A percentile compares a stretch with the other conserved stretches of the same genome.
phyloP scores from a whole-genome alignment of 92 coral and sea anemone species.

The Siderastrea radians region DNA sequence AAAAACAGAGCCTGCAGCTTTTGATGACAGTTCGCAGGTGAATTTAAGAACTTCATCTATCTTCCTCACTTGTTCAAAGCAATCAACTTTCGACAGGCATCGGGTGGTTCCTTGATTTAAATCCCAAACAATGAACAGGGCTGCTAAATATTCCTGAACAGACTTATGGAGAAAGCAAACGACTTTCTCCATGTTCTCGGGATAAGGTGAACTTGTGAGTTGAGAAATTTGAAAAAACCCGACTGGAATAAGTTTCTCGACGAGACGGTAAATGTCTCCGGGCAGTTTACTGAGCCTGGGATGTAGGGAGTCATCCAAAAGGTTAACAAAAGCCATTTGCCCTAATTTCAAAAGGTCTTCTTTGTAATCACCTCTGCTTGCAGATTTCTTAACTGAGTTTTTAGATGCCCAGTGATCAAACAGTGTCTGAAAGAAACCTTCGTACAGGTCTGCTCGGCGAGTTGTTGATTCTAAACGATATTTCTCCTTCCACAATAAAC shows the following conservation, averaged over 20 bases:
- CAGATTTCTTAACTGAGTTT: neutral
- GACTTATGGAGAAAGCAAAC: constrained; percentile 27
- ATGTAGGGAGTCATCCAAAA: neutral
- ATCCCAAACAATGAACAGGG: constrained; percentile 1
- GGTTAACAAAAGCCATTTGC: constrained; percentile 5
- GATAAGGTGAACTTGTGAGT: neutral
- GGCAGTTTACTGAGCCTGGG: neutral
- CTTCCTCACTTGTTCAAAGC: neutral
- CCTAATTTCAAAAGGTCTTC: neutral
- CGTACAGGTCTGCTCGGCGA: neutral
- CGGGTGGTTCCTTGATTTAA: neutral
- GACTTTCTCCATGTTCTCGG: neutral
- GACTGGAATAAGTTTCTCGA: neutral
- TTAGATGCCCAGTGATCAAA: constrained; percentile 1
- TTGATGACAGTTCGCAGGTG: neutral
- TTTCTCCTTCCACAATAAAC: constrained; percentile 31
- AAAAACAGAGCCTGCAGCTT: neutral
- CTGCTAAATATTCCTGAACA: constrained; percentile 22
- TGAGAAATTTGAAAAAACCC: constrained; percentile 5
- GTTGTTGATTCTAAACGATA: neutral
- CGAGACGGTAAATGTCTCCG: neutral
- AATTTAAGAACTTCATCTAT: neutral
- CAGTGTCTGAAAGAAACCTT: neutral
- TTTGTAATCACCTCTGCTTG: neutral
- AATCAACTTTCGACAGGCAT: neutral